A percentile compares a stretch with the other conserved stretches of the same genome.
phyloP scores from a whole-genome alignment of 2,888 invertebrate species.

The Drosophila birchii region DNA sequence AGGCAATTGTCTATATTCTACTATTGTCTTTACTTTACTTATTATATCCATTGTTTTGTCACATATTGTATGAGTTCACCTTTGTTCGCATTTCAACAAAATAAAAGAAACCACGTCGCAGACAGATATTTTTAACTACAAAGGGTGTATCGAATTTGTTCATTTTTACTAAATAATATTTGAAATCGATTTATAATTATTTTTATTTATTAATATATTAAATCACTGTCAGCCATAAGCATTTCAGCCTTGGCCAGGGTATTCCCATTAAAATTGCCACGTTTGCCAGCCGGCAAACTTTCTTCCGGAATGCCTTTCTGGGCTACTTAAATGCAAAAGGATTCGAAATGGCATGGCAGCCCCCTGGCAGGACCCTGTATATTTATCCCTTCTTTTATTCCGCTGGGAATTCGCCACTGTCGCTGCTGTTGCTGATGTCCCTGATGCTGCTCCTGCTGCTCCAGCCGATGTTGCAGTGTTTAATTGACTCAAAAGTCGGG shows the following conservation, averaged over 20 bases:
- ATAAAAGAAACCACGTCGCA: constrained; percentile 7
- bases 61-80: constrained; percentile 7
- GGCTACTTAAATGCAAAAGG: constrained; percentile 38
- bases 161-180: neutral
- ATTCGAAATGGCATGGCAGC: constrained; percentile 17
- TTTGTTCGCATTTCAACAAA: neutral
- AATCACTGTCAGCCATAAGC: neutral
- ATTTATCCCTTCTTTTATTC: constrained; percentile 18
- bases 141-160: neutral
- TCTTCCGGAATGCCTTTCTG: constrained; percentile 19
- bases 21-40: constrained; percentile 15
- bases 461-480: constrained; percentile 46
- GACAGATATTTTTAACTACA: neutral
- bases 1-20: constrained; percentile 32
- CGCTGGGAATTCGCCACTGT: constrained; percentile 13
- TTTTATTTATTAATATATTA: neutral
- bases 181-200: neutral
- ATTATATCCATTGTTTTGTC: constrained; percentile 26
- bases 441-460: constrained; percentile 20
- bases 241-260: constrained; percentile 13
- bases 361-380: neutral
- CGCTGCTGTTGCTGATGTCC: constrained; percentile 11
- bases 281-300: constrained; percentile 24
- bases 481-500: constrained; percentile 71
- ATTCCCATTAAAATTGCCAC: constrained; percentile 40